Evolutionary conservation across 2,113 vertebrate species (phyloP).

Genomic region (Cairina moschata): DNA sequence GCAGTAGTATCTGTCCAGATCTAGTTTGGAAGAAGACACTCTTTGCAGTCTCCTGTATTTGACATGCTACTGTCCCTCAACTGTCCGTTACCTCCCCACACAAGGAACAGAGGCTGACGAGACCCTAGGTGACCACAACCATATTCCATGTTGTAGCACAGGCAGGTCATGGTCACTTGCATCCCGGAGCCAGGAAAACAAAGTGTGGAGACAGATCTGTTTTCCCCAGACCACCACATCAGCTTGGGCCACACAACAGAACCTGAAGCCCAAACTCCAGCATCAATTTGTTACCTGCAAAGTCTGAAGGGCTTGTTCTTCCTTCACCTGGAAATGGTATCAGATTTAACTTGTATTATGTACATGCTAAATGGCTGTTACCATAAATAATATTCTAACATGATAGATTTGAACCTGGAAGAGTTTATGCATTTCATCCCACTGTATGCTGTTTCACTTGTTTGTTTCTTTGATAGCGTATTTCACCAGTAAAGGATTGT

Average conservation of each 20-base stretch:
- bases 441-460: background rate
- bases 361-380: background rate
- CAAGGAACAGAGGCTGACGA: background rate
- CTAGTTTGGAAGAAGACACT: background rate
- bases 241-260: background rate
- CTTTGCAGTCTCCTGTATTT: background rate
- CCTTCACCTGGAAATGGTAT: background rate
- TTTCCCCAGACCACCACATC: background rate
- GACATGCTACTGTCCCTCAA: background rate
- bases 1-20: background rate
- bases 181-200: background rate
- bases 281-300: background rate
- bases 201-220: background rate
- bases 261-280: background rate
- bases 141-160: background rate
- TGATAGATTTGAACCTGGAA: background rate
- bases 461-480: background rate
- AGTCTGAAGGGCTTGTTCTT: background rate
- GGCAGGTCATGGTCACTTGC: background rate
- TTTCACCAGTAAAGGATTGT: background rate
- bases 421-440: background rate
- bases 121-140: accelerated
- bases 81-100: background rate
- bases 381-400: background rate
- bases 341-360: background rate